Evolutionary conservation across 1,140 invertebrate genomes (phyloP).

Genomic region (Spodoptera litura): DNA sequence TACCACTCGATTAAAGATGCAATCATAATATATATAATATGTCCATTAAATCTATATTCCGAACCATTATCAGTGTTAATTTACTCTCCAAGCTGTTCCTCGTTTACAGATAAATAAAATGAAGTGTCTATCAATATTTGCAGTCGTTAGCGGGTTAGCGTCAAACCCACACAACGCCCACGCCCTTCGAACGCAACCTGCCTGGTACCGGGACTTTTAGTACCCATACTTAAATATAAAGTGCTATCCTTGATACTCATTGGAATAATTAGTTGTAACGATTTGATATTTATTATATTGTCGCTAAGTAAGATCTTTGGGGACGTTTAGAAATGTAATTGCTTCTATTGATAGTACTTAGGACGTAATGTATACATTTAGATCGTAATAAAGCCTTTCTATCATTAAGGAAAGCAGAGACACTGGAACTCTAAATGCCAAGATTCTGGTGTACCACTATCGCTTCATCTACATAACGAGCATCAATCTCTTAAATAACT

Average conservation of each 20-base stretch:
- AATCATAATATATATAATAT: too few relatives aligned
- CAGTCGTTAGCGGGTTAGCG: constrained; percentile 12
- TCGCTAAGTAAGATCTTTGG: not conserved
- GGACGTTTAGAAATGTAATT: too few relatives aligned
- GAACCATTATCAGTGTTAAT: constrained; percentile 9
- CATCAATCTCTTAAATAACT: too few relatives aligned
- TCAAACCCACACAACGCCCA: constrained; percentile 15
- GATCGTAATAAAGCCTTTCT: too few relatives aligned
- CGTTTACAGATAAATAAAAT: constrained; percentile 15
- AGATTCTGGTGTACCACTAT: too few relatives aligned
- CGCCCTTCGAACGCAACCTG: not conserved
- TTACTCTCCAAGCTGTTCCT: constrained; percentile 4
- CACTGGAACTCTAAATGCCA: too few relatives aligned
- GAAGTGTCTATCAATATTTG: constrained; percentile 19
- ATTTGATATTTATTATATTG: not conserved
- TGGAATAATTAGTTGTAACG: constrained; percentile 13
- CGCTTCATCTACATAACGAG: too few relatives aligned
- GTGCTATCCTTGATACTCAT: not conserved
- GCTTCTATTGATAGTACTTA: too few relatives aligned
- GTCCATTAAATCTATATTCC: not conserved
- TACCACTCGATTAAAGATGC: too few relatives aligned
- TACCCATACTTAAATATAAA: not conserved
- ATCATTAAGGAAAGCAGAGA: too few relatives aligned
- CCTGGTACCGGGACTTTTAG: not conserved
- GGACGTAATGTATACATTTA: too few relatives aligned